Percentiles rank a stretch among this genome's conserved stretches.
Evolutionary conservation across 2,113 vertebrate genomes (phyloP).

Genomic region (Thamnophis sirtalis): DNA sequence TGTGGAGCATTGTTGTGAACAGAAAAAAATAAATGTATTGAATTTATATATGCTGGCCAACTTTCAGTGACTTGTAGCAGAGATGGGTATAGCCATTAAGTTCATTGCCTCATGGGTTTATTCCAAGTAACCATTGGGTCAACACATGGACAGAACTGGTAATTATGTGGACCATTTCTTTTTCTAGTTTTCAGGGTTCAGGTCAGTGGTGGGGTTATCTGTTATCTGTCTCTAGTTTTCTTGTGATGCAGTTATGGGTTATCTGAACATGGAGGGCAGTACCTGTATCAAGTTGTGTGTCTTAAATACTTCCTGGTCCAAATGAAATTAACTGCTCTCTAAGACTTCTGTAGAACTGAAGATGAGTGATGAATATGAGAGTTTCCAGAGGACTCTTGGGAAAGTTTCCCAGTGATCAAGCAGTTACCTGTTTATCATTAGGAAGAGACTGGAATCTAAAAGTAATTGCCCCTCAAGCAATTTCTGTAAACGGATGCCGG

Average conservation of each 20-base stretch:
- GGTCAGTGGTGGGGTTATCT: not conserved
- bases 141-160: not conserved
- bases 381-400: not conserved
- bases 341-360: not conserved
- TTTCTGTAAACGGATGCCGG: not conserved
- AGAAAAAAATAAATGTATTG: not conserved
- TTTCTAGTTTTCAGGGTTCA: not conserved
- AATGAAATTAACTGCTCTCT: not conserved
- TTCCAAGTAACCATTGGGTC: not conserved
- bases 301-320: not conserved
- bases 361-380: not conserved
- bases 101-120: not conserved
- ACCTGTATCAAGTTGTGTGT: not conserved
- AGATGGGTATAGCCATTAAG: not conserved
- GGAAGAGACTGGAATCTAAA: not conserved
- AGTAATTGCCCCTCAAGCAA: not conserved
- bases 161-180: not conserved
- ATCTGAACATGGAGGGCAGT: not conserved
- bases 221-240: not conserved
- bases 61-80: not conserved
- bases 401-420: not conserved
- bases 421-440: not conserved
- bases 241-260: not conserved
- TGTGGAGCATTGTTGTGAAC: not conserved
- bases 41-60: not conserved